phyloP scores from a whole-genome alignment of 2,797 vertebrate genomes.

The Liasis olivaceus region DNA sequence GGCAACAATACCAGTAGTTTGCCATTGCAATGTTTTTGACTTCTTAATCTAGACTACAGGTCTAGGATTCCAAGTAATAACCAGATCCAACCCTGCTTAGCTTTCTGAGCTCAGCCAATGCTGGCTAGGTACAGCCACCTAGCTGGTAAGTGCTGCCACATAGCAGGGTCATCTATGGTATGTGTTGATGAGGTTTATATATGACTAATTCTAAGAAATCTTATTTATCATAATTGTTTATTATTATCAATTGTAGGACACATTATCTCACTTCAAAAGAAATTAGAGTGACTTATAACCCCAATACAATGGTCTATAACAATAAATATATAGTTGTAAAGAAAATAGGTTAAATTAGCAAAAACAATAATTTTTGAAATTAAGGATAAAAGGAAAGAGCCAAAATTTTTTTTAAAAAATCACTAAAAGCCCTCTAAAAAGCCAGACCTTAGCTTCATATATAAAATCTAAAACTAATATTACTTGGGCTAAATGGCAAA shows the following conservation, averaged over 20 bases:
- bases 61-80: not conserved
- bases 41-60: not conserved
- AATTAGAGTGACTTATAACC: not conserved
- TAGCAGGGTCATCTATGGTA: not conserved
- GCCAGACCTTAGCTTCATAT: not conserved
- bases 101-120: not conserved
- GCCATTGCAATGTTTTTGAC: not conserved
- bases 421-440: not conserved
- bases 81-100: not conserved
- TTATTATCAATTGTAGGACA: not conserved
- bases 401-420: not conserved
- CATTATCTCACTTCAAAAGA: not conserved
- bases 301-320: not conserved
- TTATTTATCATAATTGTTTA: not conserved
- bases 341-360: not conserved
- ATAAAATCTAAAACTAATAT: not conserved
- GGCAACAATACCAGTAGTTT: not conserved
- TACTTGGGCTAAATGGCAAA: not conserved
- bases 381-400: not conserved
- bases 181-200: not conserved
- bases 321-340: not conserved
- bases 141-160: not conserved
- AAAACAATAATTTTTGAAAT: not conserved
- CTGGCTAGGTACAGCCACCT: not conserved
- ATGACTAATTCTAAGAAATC: not conserved